Base-by-base conservation (phyloP, 2,888 invertebrate species). In the Andricus quercusramuli region DNA sequence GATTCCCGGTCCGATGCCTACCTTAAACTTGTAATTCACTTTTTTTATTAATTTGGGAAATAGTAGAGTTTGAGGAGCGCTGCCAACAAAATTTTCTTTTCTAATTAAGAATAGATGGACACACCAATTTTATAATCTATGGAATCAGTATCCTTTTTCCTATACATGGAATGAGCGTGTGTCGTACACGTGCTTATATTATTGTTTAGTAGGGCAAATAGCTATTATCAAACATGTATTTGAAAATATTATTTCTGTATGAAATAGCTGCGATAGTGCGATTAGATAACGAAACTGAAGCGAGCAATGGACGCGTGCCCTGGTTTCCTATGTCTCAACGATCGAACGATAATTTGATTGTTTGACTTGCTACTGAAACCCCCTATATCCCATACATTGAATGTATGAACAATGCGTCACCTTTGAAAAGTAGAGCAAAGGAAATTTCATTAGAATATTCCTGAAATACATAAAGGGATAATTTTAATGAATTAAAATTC, bases 231-330 rank as follows among this genome's bases (percentile, higher is more conserved):
- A 62, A 62, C 25, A 25, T 25, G 25, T 15, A 62, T 22, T 25
- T 15, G 25, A 25, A 62, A 62, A 25, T 62, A 25, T 22, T 25
- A 15, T 62, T 62, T 25, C 25, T 62, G 25, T 62, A 15, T 5
- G 25, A 62, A 62, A 62, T 62, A 56, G 9, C 56, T 11, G 20
- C 9, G 59, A 59, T 59, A 6, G 20, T 20, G 17, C 20, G 62
- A 62, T 62, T 62, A 62, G 62, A 62, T 62, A 62, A 62, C 25
- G 62, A 62, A 62, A 62, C 25, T 25, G 62, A 25, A 11, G 4
- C 62, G 5, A 62, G 62, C 15, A 62, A 62, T 62, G 22, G 62
- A 62, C 62, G 25, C 62, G 62, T 62, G 62, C 62, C 62, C 25
- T 15, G 15, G 29, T 62, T 62, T 62, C 25, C 2, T 4, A 25